Conservation (phyloP, 2,888 invertebrate genomes). For the Steinernema carpocapsae region DNA sequence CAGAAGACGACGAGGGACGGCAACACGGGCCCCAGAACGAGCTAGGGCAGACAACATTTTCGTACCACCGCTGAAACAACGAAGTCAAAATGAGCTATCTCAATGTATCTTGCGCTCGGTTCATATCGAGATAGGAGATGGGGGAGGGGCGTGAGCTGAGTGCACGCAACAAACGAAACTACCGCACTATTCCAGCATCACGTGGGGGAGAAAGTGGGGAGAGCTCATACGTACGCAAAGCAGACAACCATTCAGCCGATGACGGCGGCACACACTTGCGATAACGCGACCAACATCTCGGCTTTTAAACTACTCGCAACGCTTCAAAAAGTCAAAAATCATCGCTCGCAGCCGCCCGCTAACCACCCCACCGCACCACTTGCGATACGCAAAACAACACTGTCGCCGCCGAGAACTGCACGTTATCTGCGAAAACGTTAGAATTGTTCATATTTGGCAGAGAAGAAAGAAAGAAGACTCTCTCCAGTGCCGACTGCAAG, state of each 20-base stretch:
- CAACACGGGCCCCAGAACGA: slow-evolving; percentile 32
- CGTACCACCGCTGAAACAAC: slow-evolving; percentile 20
- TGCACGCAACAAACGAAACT: slow-evolving; percentile 27
- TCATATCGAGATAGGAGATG: not conserved
- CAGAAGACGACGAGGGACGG: slow-evolving; percentile 49
- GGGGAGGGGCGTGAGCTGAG: slow-evolving; percentile 26
- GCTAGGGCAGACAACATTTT: slow-evolving; percentile 19
- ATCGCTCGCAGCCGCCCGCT: slow-evolving; percentile 20
- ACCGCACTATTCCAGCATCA: slow-evolving; percentile 22
- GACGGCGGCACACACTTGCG: slow-evolving; percentile 28
- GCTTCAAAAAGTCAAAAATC: slow-evolving; percentile 33
- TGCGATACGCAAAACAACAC: slow-evolving; percentile 21
- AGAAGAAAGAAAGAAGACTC: slow-evolving; percentile 5
- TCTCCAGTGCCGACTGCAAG: not conserved
- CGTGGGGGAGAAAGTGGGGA: slow-evolving; percentile 24
- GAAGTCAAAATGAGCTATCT: not conserved
- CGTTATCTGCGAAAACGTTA: slow-evolving; percentile 22
- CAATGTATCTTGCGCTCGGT: too few species aligned
- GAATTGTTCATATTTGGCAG: slow-evolving; percentile 24
- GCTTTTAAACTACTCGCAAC: slow-evolving; percentile 33
- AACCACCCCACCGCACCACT: slow-evolving; percentile 28
- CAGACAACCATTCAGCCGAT: slow-evolving; percentile 19
- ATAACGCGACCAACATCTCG: slow-evolving; percentile 21
- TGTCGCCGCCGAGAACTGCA: slow-evolving; percentile 13
- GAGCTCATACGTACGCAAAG: slow-evolving; percentile 25